Evolutionary conservation across 2,113 vertebrate genomes (phyloP).

Genomic region (Neolamprologus tretocephalus): DNA sequence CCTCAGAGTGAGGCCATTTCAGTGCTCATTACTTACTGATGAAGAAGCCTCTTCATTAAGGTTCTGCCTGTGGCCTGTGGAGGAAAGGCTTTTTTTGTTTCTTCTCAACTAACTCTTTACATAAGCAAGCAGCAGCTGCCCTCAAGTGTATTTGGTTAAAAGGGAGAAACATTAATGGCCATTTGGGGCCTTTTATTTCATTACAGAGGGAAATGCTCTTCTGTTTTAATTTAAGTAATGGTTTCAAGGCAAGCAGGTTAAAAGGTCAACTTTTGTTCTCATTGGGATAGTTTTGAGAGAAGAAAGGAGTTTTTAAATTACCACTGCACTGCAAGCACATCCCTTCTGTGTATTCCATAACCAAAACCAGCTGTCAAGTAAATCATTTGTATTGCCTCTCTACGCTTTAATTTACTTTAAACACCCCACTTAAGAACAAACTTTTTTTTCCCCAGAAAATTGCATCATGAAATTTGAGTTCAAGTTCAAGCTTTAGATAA

Average conservation of each 20-base stretch:
- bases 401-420: constrained; percentile 22
- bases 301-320: constrained; percentile 3
- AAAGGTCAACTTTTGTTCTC: constrained; percentile 37
- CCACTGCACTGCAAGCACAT: neutral
- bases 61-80: constrained; percentile 50
- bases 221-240: constrained; percentile 30
- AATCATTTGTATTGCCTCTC: constrained; percentile 3
- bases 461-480: neutral
- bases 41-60: constrained; percentile 60
- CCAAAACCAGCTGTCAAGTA: constrained; percentile 17
- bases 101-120: constrained; percentile 39
- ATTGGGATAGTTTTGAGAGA: neutral
- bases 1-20: constrained; percentile 36
- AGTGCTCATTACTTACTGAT: constrained; percentile 60
- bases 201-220: constrained; percentile 6
- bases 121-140: constrained; percentile 46
- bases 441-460: neutral
- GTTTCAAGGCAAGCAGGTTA: constrained; percentile 20
- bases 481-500: neutral
- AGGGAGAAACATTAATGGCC: constrained; percentile 29
- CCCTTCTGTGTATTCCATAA: neutral
- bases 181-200: constrained; percentile 35
- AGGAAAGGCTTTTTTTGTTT: constrained; percentile 38
- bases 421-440: neutral
- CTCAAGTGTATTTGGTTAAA: constrained; percentile 44